Evolutionary conservation across 2,113 vertebrate species (phyloP).

Genomic region (Tautogolabrus adspersus): DNA sequence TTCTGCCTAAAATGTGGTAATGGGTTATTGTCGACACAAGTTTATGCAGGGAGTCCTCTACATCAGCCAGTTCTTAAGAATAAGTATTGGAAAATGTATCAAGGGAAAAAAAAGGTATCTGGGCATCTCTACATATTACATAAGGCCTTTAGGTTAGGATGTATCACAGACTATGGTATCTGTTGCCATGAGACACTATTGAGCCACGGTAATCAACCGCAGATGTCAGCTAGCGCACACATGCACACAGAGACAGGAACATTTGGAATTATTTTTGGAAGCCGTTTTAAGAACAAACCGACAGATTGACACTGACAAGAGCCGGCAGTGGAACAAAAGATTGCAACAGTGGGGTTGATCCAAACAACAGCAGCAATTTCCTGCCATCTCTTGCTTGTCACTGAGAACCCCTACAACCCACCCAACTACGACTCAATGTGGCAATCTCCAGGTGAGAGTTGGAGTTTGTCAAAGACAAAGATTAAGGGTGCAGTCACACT

Average conservation of each 20-base stretch:
- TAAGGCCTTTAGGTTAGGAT: conserved; percentile 48
- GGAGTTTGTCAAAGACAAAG: conserved; percentile 19
- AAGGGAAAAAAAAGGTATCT: not conserved
- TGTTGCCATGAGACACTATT: conserved; percentile 17
- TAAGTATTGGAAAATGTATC: not conserved
- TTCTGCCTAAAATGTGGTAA: no score
- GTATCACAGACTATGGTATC: conserved; percentile 43
- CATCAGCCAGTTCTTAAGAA: no score
- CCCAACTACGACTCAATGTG: not conserved
- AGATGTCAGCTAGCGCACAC: conserved; percentile 37
- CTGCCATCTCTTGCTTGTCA: conserved; percentile 9
- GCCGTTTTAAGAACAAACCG: conserved; percentile 1
- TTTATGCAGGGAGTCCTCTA: no score
- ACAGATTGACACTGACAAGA: conserved; percentile 34
- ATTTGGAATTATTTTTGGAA: conserved; percentile 17
- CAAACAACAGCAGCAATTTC: conserved; percentile 40
- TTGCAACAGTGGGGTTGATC: conserved; percentile 24
- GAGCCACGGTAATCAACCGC: conserved; percentile 43
- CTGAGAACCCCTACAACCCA: not conserved
- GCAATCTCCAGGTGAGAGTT: conserved; percentile 48
- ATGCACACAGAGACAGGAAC: conserved; percentile 23
- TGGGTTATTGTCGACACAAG: no score
- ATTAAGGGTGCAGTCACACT: no score
- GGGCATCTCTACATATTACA: conserved; percentile 11
- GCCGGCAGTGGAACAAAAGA: conserved; percentile 37